Base-by-base conservation (phyloP, 2,797 vertebrate species). In the Pseudomugil gertrudae region DNA sequence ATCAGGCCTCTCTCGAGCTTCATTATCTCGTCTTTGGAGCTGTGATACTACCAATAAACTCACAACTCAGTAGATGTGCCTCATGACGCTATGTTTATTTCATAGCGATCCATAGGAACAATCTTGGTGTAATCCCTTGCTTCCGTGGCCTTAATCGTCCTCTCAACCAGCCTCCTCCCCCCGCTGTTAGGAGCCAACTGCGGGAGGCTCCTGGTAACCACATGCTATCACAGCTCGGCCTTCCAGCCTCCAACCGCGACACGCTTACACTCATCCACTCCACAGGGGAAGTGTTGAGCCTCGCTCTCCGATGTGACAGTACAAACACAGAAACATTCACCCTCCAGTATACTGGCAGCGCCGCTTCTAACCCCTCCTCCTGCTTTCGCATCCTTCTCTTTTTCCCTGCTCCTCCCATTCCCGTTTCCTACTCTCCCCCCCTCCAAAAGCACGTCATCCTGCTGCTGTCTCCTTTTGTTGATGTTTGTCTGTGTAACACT, bases 141-240 rank as follows among this genome's bases (percentile, higher is more conserved):
- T 65, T 51, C 38, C 24, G n/a, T 21, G 63, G 52, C 71, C 55
- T 56, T 15, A 69, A 52, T 54, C 78, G 36, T 55, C 55, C 66
- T 73, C 75, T 53, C 33, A 1, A 48, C 29, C 62, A 40, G 33
- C 62, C 30, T 56, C 15, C 29, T 6, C 4, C 76, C 73, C 64
- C 58, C 48, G 2, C 74, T 72, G 65, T 72, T 58, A 73, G 70
- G 55, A 62, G 74, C 63, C 80, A 15, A 69, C 87, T 38, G 84
- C 79, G 21, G 84, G 89, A 87, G 79, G 78, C 80, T 80, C 76
- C 69, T 63, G 78, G 63, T 76, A 83, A 87, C 86, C 91, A 89
- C 90, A 91, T 90, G 91, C 88, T 90, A 79, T 86, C 89, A 89
- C 90, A 91, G 90, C 86, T 89, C 82, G 83, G 85, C 84, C 84